Percentiles rank a stretch among this genome's conserved stretches.
Conservation (phyloP, 2,797 vertebrate genomes). For the Sphenodon punctatus region DNA sequence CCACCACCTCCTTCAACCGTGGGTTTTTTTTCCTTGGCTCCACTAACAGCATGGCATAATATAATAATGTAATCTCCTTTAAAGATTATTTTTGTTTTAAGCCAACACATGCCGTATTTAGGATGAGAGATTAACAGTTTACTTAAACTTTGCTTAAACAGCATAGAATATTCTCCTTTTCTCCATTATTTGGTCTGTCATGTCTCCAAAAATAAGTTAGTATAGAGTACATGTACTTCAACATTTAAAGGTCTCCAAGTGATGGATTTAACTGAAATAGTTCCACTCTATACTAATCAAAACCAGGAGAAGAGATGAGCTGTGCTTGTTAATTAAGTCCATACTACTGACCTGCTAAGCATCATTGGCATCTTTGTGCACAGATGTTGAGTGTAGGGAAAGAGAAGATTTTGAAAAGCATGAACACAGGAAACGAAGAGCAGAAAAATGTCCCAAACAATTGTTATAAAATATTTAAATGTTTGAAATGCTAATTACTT, state of each 20-base stretch:
- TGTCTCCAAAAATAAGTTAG: background rate
- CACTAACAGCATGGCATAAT: background rate
- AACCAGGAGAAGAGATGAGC: background rate
- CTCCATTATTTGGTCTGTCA: background rate
- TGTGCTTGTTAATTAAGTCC: background rate
- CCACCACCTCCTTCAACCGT: too few species aligned
- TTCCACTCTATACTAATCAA: background rate
- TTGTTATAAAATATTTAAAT: too few species aligned
- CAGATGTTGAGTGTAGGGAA: background rate
- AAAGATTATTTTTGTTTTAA: background rate
- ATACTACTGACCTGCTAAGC: background rate
- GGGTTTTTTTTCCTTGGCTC: background rate
- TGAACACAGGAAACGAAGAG: background rate
- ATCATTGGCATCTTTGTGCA: background rate
- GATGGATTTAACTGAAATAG: background rate
- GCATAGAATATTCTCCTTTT: too few species aligned
- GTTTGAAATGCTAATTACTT: too few species aligned
- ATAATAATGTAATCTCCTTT: background rate
- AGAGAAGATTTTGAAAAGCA: background rate
- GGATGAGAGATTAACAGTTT: too few species aligned
- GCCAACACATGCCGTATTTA: background rate
- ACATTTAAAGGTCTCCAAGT: background rate
- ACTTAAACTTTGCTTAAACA: too few species aligned
- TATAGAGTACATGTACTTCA: background rate
- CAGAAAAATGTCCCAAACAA: background rate